Percentiles rank a stretch among this genome's conserved stretches.
phyloP scores from a whole-genome alignment of 1,140 invertebrate species.

The Wasmannia auropunctata region DNA sequence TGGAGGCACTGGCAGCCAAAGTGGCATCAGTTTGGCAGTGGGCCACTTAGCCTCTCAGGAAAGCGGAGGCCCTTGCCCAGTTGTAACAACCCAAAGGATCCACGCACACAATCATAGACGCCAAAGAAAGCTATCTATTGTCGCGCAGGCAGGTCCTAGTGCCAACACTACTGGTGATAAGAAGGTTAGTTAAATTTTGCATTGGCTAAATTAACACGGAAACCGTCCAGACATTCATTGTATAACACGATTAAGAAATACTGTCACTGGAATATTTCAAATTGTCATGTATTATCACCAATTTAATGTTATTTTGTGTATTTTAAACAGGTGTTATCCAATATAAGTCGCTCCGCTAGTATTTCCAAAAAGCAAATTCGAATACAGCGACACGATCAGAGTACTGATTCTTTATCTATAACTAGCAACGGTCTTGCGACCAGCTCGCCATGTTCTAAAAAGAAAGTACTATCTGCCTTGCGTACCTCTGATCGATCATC shows the following conservation, averaged over 20 bases:
- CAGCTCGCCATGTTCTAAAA: slow-evolving; percentile 78
- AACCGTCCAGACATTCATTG: not conserved
- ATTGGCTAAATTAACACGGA: not conserved
- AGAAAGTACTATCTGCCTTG: slow-evolving; percentile 70
- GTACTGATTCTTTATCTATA: slow-evolving; percentile 74
- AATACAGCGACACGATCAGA: slow-evolving; percentile 76
- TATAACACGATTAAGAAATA: slow-evolving; percentile 4
- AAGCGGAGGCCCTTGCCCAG: slow-evolving; percentile 76
- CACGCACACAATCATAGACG: slow-evolving; percentile 78
- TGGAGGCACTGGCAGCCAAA: slow-evolving; percentile 79
- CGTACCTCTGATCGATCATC: slow-evolving; percentile 77
- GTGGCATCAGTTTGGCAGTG: slow-evolving; percentile 79
- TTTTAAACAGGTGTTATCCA: slow-evolving; percentile 66
- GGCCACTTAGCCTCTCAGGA: slow-evolving; percentile 84
- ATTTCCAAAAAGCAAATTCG: slow-evolving; percentile 78
- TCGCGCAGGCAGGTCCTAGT: slow-evolving; percentile 77
- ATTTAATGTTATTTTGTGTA: slow-evolving; percentile 25
- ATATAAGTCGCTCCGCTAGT: slow-evolving; percentile 73
- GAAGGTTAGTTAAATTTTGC: slow-evolving; percentile 75
- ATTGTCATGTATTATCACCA: not conserved
- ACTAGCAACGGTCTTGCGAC: slow-evolving; percentile 80
- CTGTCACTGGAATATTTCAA: not conserved
- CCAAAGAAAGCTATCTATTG: slow-evolving; percentile 81
- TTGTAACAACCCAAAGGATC: slow-evolving; percentile 79
- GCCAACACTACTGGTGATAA: slow-evolving; percentile 77